Base-by-base conservation (phyloP, 1,140 invertebrate species). In the Geopemphigus sp. region DNA sequence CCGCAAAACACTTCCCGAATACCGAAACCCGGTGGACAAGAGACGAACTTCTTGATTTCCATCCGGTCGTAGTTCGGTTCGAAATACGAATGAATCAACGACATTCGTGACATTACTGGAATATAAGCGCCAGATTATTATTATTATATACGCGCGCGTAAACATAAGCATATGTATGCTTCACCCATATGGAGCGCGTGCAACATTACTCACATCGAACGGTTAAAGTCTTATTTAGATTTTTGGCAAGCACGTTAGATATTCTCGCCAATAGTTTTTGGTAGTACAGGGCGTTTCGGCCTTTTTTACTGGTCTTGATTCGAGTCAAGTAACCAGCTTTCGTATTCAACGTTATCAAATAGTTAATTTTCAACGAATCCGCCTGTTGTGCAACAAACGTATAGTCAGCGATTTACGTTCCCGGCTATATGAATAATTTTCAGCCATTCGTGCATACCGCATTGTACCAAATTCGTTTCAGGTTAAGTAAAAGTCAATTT, bases 261-360 rank as follows among this genome's bases (percentile, higher is more conserved):
- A 78, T 50, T 63, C 10, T 78, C 0, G 74, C 74, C 22, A 78
- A 19, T 24, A 78, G 1, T 19, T 63, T 47, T 78, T 78, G 74
- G 17, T 78, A 63, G 14, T 24, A 12, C 26, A 63, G 22, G 4
- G 74, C 54, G 11, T 17, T 24, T 39, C n/a, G 32, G 14, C 56
- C 53, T 39, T 78, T 47, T 1, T 50, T 63, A 15, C 15, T 47
- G 11, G 32, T 26, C 63, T n/a, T 63, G 8, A 78, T 61, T 5
- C 32, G 29, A n/a, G 26, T n/a, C 17, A 78, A 59, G 26, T 45
- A 63, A 50, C 11, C n/a, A 29, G 57, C 14, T 1, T 59, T 78
- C 10, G 47, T 6, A 11, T 78, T 78, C 12, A 78, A 19, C 15
- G 32, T 78, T 3, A 78, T 39, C 22, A 59, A 24, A n/a, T 78